Evolutionary conservation across 2,888 invertebrate genomes (phyloP).

Genomic region (Kryphioiulus occultus): DNA sequence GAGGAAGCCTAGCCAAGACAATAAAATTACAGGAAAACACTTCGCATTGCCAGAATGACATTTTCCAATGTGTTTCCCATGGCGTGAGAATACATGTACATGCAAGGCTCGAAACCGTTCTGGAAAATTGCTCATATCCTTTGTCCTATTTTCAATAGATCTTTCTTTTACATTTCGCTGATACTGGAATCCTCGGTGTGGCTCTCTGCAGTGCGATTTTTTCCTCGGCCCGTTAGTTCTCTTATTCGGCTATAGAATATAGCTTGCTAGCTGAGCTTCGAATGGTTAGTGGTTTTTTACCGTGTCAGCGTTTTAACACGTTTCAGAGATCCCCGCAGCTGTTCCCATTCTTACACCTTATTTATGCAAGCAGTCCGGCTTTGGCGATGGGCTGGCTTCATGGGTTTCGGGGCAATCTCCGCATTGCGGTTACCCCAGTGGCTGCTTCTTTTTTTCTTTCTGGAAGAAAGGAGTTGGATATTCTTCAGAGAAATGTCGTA

Average conservation of each 20-base stretch:
- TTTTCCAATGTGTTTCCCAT: too few relatives aligned
- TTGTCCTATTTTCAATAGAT: background rate
- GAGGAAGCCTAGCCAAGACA: too few relatives aligned
- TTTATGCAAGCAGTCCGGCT: conserved; percentile 23
- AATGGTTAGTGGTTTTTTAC: background rate
- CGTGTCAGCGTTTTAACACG: conserved; percentile 17
- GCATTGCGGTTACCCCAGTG: conserved; percentile 9
- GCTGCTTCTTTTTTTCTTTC: background rate
- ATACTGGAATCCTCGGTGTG: background rate
- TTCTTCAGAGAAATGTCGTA: conserved; percentile 9
- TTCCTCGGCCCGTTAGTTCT: background rate
- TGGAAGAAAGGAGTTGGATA: background rate
- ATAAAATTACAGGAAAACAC: too few relatives aligned
- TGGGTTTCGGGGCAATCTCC: background rate
- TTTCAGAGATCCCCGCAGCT: background rate
- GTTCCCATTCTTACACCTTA: conserved; percentile 9
- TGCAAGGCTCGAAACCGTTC: background rate
- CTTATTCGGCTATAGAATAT: too few relatives aligned
- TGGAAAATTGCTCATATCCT: background rate
- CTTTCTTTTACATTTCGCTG: background rate
- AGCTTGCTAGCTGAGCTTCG: background rate
- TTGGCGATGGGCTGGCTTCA: background rate
- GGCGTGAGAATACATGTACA: background rate
- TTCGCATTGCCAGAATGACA: too few relatives aligned
- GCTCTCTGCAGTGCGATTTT: background rate